Percentiles rank a stretch among this genome's conserved stretches.
Conservation (phyloP, 2,113 vertebrate genomes). For the Hippocampus guttulatus region DNA sequence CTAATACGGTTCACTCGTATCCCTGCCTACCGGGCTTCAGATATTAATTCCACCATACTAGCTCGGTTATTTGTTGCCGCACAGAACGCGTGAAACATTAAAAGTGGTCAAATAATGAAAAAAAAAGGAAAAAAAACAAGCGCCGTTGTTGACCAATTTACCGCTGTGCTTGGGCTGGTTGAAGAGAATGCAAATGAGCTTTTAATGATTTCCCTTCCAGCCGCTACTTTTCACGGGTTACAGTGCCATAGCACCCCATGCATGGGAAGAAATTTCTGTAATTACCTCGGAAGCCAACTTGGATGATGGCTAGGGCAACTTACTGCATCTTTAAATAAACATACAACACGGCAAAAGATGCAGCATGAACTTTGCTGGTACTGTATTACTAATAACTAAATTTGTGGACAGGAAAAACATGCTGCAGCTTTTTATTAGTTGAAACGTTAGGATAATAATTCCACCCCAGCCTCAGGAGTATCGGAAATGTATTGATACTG, state of each 20-base stretch:
- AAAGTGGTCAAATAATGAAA: slow-evolving; percentile 10
- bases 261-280: slow-evolving; percentile 9
- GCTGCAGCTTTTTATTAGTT: neutral
- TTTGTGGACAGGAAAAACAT: neutral
- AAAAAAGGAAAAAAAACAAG: neutral
- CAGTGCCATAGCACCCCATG: neutral
- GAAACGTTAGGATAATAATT: neutral
- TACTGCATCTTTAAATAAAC: neutral
- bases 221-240: slow-evolving; percentile 5
- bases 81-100: neutral
- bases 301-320: neutral
- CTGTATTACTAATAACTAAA: neutral
- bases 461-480: too few species aligned
- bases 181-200: slow-evolving; percentile 20
- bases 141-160: neutral
- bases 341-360: neutral
- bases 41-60: slow-evolving; percentile 34
- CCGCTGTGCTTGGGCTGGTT: slow-evolving; percentile 7
- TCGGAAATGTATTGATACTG: too few species aligned
- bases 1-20: slow-evolving; percentile 17
- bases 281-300: slow-evolving; percentile 1
- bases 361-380: neutral
- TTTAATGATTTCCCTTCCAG: slow-evolving; percentile 25
- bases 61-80: neutral
- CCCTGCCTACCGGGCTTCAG: slow-evolving; percentile 17